Evolutionary conservation across 2,888 invertebrate genomes (phyloP), one percentile per base, ranked within the genome.

Genomic region (Imbricaverruca yamaguchii): DNA sequence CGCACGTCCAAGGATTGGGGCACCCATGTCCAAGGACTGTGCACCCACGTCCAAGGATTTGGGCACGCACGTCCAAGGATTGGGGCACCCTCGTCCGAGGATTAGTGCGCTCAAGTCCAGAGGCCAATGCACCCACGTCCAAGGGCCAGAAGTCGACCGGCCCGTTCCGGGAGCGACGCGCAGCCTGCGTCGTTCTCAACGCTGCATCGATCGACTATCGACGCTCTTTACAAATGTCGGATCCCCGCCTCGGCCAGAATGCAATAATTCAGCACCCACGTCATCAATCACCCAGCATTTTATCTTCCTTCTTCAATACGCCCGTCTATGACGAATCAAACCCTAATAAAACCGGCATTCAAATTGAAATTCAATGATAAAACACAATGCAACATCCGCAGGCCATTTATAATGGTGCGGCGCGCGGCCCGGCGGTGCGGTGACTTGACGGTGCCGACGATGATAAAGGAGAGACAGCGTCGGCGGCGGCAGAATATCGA

Each of bases 271-370:
- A 74, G 74, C 55, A 9, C 55, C 1, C 6, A 8, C 21, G 15
- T 74, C 74, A 74, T 74, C 74, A 74, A 74, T 74, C 74, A 74
- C 53, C n/a, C 21, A 1, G 12, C 74, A 11, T 74, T 74, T 74
- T 74, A 74, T 74, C 74, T 53, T 74, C 10, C 74, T 2, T 55
- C 74, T 74, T 74, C 74, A 74, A 74, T 74, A 74, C 74, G 8
- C 11, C 18, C 74, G 53, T n/a, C 74, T 74, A 74, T 74, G 74
- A 74, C 74, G 74, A 74, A 74, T 74, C 74, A 74, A 74, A 74
- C 74, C 74, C 74, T 74, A 74, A 74, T 74, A 74, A 74, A 74
- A 74, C 74, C 74, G 74, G 74, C 74, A 74, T 74, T 74, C 74
- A 74, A 74, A 74, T 74, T 74, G 74, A 74, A 74, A 74, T 74